Conservation (phyloP, 2,113 vertebrate species). For the Callaeas wilsoni region DNA sequence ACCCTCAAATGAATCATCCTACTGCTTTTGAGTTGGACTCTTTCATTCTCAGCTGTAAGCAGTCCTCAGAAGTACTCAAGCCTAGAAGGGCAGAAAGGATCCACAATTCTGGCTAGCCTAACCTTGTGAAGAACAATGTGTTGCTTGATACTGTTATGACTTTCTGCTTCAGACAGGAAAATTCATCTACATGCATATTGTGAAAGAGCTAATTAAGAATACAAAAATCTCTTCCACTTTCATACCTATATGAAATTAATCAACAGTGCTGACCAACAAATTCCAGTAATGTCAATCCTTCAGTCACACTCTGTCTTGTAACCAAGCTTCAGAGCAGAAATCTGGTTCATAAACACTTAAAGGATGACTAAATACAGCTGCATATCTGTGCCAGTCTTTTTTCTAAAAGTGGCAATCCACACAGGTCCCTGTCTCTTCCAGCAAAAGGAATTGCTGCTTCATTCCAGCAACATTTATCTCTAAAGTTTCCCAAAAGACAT, state of each 20-base stretch:
- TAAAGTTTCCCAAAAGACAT: background rate
- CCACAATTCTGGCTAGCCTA: background rate
- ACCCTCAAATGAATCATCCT: background rate
- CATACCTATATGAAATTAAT: background rate
- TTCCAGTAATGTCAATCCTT: background rate
- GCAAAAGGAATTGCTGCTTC: background rate
- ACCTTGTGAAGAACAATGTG: background rate
- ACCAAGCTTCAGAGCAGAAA: background rate
- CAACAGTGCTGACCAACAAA: background rate
- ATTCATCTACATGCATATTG: background rate
- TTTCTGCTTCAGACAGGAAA: background rate
- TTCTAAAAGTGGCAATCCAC: background rate
- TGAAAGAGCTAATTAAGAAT: background rate
- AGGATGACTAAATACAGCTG: background rate
- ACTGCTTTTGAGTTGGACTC: background rate
- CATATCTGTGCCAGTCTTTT: background rate
- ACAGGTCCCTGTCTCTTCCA: background rate
- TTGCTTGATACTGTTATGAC: background rate
- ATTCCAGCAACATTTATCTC: background rate
- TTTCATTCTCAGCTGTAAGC: background rate
- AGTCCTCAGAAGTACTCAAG: background rate
- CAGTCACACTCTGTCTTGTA: background rate
- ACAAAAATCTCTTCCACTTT: background rate
- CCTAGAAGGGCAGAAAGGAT: background rate
- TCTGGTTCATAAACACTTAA: background rate